Base-by-base conservation (phyloP, 2,888 invertebrate genomes). In the Furcula furcula region DNA sequence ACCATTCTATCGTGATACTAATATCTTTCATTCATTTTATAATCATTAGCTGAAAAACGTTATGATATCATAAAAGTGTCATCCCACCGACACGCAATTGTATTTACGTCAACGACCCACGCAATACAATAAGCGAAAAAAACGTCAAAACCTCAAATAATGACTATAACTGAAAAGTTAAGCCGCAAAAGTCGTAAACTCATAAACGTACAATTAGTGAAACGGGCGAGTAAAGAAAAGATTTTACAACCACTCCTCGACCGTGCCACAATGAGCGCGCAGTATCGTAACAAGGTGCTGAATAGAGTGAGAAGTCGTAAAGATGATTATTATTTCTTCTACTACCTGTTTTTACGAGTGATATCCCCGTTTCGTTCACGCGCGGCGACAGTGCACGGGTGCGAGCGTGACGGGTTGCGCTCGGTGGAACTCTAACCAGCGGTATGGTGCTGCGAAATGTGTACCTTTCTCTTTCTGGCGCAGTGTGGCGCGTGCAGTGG, bases 241-340 rank as follows among this genome's bases (percentile, higher is more conserved):
- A 87, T 87, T 88, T 88, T 88, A 88, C 87, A 86, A 86, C 84
- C 85, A 75, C 83, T 85, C 76, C 71, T 80, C 83, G 76, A 74
- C 74, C 80, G 84, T 78, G 72, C 77, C 75, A 88, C 88, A 88
- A 88, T 87, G 86, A 87, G 84, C 85, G 77, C 81, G 79, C 84
- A 86, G 81, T 86, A 87, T 86, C 86, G 86, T 88, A 87, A 88
- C 87, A 88, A 89, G 87, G 87, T 87, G 88, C 88, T 86, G 87
- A 89, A 89, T 89, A 89, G 89, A 89, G 89, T 89, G 89, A 90
- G 89, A 90, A 89, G 87, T 88, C 87, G 79, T 90, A 90, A 90
- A 90, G 86, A 87, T 90, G 88, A 89, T 89, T 88, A 89, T 89
- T 89, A 90, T 90, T 88, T 89, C 89, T 86, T 87, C 88, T 88